Evolutionary conservation across 1,140 invertebrate species (phyloP).

Genomic region (Parapsyche elsis): DNA sequence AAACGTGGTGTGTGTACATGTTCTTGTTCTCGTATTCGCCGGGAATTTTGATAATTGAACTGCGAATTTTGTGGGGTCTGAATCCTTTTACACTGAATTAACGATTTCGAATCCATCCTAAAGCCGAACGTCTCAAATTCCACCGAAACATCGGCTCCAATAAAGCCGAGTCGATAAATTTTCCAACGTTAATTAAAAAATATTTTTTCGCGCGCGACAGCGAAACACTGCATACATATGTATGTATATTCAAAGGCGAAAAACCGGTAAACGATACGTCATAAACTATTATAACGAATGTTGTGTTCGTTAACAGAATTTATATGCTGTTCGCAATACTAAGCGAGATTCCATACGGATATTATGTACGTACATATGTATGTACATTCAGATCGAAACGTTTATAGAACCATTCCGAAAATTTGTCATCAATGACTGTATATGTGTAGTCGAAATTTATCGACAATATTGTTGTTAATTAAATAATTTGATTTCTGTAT

Average conservation of each 20-base stretch:
- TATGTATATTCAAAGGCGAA: background rate
- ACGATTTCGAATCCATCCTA: too few species aligned
- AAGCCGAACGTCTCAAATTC: too few species aligned
- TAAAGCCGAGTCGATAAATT: too few species aligned
- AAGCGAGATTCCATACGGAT: background rate
- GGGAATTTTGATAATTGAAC: background rate
- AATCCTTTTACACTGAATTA: too few species aligned
- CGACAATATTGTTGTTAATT: too few species aligned
- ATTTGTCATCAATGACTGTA: too few species aligned
- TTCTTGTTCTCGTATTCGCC: background rate
- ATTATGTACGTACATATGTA: too few species aligned
- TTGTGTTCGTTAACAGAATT: constrained; percentile 17
- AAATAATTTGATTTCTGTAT: background rate
- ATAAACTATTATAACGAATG: constrained; percentile 21
- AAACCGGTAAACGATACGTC: constrained; percentile 20
- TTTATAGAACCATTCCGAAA: background rate
- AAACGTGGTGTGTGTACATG: background rate
- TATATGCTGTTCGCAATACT: background rate
- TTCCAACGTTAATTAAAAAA: too few species aligned
- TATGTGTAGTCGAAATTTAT: too few species aligned
- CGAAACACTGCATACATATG: background rate
- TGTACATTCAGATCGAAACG: too few species aligned
- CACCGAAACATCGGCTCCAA: too few species aligned
- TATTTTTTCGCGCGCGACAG: too few species aligned
- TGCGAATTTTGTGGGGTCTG: background rate